phyloP scores from a whole-genome alignment of 2,797 vertebrate genomes.

The Fistularia tabacaria region DNA sequence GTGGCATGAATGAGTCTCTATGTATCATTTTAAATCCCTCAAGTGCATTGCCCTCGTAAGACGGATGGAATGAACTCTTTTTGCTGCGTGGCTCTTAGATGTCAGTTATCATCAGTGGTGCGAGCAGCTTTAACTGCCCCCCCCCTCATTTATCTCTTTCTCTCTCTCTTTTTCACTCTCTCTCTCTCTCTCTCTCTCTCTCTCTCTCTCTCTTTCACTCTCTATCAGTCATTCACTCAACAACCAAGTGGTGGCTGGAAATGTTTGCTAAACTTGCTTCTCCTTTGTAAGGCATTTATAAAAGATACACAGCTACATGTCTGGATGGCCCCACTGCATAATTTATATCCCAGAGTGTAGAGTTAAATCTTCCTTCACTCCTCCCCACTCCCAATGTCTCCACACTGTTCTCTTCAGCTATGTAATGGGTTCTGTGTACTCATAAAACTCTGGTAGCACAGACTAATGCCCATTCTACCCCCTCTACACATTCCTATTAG shows the following conservation, averaged over 20 bases:
- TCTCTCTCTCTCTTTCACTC: not conserved
- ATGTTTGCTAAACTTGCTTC: conserved; percentile 42
- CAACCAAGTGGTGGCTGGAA: conserved; percentile 14
- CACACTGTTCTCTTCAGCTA: conserved; percentile 28
- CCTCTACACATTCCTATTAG: conserved; percentile 6
- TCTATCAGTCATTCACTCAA: not conserved
- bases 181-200: not conserved
- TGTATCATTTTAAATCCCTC: conserved; percentile 38
- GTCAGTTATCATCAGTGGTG: conserved; percentile 37
- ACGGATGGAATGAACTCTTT: conserved; percentile 23
- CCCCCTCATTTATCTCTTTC: not conserved
- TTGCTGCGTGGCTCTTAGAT: conserved; percentile 31
- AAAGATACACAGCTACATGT: conserved; percentile 60
- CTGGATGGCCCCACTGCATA: conserved; percentile 60
- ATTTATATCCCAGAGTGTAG: conserved; percentile 58
- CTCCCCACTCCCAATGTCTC: conserved; percentile 2
- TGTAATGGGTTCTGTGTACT: conserved; percentile 49
- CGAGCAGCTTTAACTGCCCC: conserved; percentile 19
- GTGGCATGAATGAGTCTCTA: conserved; percentile 14
- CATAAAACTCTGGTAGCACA: conserved; percentile 36
- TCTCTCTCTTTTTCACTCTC: not conserved
- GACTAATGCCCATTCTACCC: conserved; percentile 17
- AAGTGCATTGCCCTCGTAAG: conserved; percentile 14
- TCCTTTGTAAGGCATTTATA: conserved; percentile 56
- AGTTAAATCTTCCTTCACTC: conserved; percentile 44